Percentiles rank a stretch among this genome's conserved stretches.
These are phyloP conservation scores for Pocillopora verrucosa DNA, from an alignment of 64 coral and sea anemone genomes.

Conservation along the genomic window DNA sequence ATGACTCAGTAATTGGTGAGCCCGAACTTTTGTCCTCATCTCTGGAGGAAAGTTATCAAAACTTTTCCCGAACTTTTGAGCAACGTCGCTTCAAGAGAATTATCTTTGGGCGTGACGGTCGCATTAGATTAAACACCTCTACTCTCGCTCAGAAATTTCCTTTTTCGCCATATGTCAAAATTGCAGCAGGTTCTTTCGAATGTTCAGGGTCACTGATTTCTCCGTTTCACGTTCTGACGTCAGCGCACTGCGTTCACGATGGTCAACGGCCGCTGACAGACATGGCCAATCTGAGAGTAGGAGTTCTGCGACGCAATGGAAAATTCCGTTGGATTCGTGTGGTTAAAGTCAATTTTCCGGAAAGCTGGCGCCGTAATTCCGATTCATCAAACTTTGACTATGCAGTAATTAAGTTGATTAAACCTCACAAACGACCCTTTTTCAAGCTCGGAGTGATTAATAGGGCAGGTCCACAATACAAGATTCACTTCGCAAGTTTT, in stretches of 20 bases:
- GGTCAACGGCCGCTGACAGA: constrained; percentile 35
- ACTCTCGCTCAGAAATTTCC: constrained; percentile 67
- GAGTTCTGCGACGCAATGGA: constrained; percentile 44
- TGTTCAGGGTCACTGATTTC: constrained; percentile 79
- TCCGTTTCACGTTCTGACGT: constrained; percentile 52
- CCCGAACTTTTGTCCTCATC: neutral
- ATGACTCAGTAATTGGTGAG: neutral
- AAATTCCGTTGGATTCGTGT: constrained; percentile 62
- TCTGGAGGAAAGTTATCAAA: neutral
- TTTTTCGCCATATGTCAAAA: constrained; percentile 75
- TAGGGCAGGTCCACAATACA: neutral
- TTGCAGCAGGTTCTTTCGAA: constrained; percentile 52
- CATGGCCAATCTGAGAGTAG: constrained; percentile 52
- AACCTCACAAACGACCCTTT: constrained; percentile 38
- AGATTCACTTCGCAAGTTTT: constrained; percentile 81
- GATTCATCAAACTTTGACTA: constrained; percentile 52
- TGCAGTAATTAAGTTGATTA: constrained; percentile 64
- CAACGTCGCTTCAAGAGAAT: constrained; percentile 10
- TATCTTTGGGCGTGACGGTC: constrained; percentile 63
- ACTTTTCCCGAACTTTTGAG: neutral
- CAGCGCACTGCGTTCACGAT: constrained; percentile 84
- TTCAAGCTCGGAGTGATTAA: constrained; percentile 34
- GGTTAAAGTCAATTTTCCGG: constrained; percentile 6
- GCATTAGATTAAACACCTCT: constrained; percentile 26
- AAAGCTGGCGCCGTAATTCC: constrained; percentile 39